phyloP scores from a whole-genome alignment of 2,113 vertebrate genomes.

The Mungos mungo region DNA sequence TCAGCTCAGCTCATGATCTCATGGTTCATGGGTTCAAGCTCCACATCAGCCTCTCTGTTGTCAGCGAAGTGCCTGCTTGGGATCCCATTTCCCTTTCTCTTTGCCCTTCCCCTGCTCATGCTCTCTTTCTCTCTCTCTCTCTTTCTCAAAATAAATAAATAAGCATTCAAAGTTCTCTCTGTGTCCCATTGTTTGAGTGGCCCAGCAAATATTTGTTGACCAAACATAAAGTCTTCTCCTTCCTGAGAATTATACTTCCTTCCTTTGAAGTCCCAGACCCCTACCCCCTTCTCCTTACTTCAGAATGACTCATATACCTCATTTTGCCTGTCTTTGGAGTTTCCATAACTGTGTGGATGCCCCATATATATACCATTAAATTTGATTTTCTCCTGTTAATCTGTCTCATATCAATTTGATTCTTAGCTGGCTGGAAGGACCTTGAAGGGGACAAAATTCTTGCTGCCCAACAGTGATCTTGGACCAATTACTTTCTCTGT shows the following conservation, averaged over 20 bases:
- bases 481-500: not conserved
- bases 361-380: not conserved
- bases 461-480: not conserved
- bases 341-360: not conserved
- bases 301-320: not conserved
- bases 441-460: not conserved
- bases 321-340: not conserved
- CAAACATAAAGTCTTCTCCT: not conserved
- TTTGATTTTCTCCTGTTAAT: not conserved
- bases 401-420: not conserved
- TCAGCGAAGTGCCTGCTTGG: too few relatives aligned
- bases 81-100: too few relatives aligned
- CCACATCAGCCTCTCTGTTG: too few relatives aligned
- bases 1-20: too few relatives aligned
- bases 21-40: too few relatives aligned
- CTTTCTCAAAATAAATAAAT: too few relatives aligned
- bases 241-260: not conserved
- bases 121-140: too few relatives aligned
- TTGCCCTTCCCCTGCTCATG: too few relatives aligned
- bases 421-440: not conserved
- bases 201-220: not conserved
- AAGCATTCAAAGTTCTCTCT: not conserved
- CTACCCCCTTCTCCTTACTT: not conserved
- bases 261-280: not conserved
- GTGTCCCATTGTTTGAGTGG: not conserved